Percentiles rank a stretch among this genome's conserved stretches.
Conservation (phyloP, 2,888 invertebrate genomes). For the Yponomeuta sedellus region DNA sequence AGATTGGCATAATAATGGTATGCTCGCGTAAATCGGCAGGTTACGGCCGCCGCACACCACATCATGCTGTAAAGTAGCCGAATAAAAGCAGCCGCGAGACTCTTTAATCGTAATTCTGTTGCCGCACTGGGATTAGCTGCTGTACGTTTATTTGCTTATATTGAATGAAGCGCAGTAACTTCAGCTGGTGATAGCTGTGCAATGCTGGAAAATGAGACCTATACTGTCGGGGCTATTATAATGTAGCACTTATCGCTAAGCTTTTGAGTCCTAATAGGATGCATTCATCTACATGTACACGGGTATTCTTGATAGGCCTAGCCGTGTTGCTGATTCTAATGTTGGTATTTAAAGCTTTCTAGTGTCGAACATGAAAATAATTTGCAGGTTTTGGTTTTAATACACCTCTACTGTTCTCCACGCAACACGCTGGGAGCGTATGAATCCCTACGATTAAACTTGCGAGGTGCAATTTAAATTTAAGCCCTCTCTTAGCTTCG, state of each 20-base stretch:
- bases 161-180: neutral
- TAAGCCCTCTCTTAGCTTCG: neutral
- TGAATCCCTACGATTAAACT: neutral
- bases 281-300: too few relatives aligned
- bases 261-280: too few relatives aligned
- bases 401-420: too few relatives aligned
- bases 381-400: too few relatives aligned
- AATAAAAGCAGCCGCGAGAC: conserved; percentile 8
- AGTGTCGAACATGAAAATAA: too few relatives aligned
- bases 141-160: neutral
- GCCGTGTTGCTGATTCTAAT: too few relatives aligned
- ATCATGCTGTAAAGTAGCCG: neutral
- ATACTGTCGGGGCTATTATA: neutral
- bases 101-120: neutral
- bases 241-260: too few relatives aligned
- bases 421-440: neutral
- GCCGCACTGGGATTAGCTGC: neutral
- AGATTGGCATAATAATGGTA: conserved; percentile 7
- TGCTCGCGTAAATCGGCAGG: neutral
- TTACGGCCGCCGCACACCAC: conserved; percentile 6
- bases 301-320: too few relatives aligned
- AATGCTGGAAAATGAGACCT: neutral
- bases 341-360: too few relatives aligned
- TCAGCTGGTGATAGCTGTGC: neutral
- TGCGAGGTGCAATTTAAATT: neutral